Conservation (phyloP, 2,797 vertebrate species). For the Peromyscus melanophrys region DNA sequence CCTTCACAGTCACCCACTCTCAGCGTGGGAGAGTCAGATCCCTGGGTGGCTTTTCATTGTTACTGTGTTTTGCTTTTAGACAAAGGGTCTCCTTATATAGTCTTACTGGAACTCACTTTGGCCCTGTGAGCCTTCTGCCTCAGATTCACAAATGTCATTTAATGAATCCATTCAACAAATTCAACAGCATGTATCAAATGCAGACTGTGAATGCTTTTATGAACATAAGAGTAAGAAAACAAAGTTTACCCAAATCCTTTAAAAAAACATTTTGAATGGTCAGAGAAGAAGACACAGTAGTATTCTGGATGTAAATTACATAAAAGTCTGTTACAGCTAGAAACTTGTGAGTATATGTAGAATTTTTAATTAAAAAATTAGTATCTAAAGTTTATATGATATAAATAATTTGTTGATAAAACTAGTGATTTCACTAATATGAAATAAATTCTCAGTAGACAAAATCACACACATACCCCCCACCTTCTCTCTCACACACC, state of each 20-base stretch:
- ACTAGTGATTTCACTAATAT: background rate
- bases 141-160: background rate
- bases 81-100: background rate
- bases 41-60: background rate
- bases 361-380: slow-evolving; percentile 59
- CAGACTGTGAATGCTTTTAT: slow-evolving; percentile 19
- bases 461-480: background rate
- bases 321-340: slow-evolving; percentile 29
- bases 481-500: background rate
- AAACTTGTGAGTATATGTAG: background rate
- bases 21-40: background rate
- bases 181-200: background rate
- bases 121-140: background rate
- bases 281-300: slow-evolving; percentile 22
- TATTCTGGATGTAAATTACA: slow-evolving; percentile 8
- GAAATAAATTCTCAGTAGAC: slow-evolving; percentile 26
- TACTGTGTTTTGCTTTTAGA: background rate
- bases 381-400: background rate
- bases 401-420: background rate
- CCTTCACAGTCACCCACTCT: background rate
- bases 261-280: slow-evolving; percentile 41
- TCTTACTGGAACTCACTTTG: background rate
- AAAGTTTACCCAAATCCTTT: slow-evolving; percentile 1
- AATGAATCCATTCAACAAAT: slow-evolving; percentile 10
- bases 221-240: background rate